Evolutionary conservation across 2,113 vertebrate species (phyloP).

Genomic region (Scalopus aquaticus): DNA sequence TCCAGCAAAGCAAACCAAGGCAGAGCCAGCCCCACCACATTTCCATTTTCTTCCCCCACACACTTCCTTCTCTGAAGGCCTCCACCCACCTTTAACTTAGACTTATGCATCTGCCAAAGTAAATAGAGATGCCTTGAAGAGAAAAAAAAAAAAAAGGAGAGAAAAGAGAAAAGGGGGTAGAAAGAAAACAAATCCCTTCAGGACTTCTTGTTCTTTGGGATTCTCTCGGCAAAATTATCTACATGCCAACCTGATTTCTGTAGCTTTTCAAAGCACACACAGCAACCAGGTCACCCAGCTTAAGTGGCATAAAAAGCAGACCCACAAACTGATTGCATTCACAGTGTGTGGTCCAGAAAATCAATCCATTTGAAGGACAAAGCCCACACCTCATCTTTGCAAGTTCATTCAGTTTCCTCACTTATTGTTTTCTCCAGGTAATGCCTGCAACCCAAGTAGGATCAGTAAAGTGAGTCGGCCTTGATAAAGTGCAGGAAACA

Average conservation of each 20-base stretch:
- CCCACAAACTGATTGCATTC: constrained; percentile 56
- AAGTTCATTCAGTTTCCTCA: constrained; percentile 52
- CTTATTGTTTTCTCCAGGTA: constrained; percentile 71
- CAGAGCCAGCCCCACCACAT: constrained; percentile 58
- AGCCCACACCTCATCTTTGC: constrained; percentile 67
- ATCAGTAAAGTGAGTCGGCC: constrained; percentile 73
- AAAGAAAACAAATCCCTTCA: constrained; percentile 48
- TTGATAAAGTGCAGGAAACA: constrained; percentile 62
- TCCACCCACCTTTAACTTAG: constrained; percentile 83
- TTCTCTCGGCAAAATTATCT: constrained; percentile 74
- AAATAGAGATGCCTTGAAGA: constrained; percentile 80
- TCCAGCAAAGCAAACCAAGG: constrained; percentile 71
- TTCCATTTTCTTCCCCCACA: constrained; percentile 76
- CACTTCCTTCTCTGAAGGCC: constrained; percentile 81
- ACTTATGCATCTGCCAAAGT: constrained; percentile 80
- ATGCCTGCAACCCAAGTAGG: constrained; percentile 73
- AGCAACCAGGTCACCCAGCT: constrained; percentile 52
- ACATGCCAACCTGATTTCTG: constrained; percentile 57
- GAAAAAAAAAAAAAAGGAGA: background rate
- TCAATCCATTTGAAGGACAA: constrained; percentile 63
- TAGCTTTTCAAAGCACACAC: constrained; percentile 59
- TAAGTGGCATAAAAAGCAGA: constrained; percentile 70
- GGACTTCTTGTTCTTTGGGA: constrained; percentile 46
- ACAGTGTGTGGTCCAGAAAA: constrained; percentile 77
- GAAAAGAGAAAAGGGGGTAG: background rate